A percentile compares a stretch with the other conserved stretches of the same genome.
Conservation (phyloP, 2,113 vertebrate genomes). For the Puntigrus tetrazona region DNA sequence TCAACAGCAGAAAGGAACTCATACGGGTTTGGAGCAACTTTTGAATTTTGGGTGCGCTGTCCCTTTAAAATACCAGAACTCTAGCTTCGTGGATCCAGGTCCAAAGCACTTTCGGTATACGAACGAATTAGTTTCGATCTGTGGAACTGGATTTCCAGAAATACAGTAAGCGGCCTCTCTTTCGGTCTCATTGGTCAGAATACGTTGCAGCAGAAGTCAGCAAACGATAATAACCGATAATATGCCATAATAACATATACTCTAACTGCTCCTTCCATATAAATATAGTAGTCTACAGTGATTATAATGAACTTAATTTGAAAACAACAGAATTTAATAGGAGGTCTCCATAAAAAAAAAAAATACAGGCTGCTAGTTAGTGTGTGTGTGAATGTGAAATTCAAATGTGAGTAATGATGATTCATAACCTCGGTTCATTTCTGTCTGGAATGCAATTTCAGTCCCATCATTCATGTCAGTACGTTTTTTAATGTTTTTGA, state of each 20-base stretch:
- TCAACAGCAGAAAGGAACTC: too few species aligned
- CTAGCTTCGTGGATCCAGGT: not conserved
- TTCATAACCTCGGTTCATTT: not conserved
- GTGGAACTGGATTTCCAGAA: not conserved
- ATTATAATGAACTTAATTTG: not conserved
- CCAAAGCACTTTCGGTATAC: not conserved
- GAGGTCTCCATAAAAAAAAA: not conserved
- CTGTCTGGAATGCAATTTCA: not conserved
- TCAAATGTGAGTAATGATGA: not conserved
- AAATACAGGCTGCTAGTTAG: not conserved
- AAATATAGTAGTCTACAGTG: not conserved
- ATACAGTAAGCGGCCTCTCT: not conserved
- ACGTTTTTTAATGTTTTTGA: not conserved
- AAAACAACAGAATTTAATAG: not conserved
- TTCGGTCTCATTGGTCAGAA: slow-evolving; percentile 12
- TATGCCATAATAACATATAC: slow-evolving; percentile 5
- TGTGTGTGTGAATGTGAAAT: slow-evolving; percentile 6
- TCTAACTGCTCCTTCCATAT: not conserved
- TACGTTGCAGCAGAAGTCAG: not conserved
- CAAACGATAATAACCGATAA: not conserved
- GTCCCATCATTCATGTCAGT: not conserved
- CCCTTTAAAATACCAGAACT: not conserved
- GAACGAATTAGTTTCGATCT: not conserved
- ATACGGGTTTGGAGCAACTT: too few species aligned
- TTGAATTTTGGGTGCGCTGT: too few species aligned